phyloP scores from a whole-genome alignment of 2,888 invertebrate species.

The Xylophagus ater region DNA sequence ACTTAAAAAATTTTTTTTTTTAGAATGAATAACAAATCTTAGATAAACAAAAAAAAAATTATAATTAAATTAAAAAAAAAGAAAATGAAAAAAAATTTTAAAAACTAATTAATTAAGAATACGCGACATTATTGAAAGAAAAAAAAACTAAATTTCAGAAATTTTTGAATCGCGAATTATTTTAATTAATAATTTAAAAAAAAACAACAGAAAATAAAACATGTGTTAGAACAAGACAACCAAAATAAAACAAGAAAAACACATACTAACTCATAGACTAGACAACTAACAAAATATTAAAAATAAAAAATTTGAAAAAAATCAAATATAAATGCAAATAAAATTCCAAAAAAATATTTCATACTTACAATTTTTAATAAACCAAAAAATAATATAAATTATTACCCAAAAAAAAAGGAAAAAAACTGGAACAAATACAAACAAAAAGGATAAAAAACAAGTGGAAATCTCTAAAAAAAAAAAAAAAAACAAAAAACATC shows the following conservation, averaged over 20 bases:
- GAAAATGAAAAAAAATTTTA: constrained; percentile 17
- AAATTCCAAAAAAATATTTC: constrained; percentile 14
- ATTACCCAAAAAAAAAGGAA: constrained; percentile 15
- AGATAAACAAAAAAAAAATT: constrained; percentile 15
- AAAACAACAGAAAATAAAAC: constrained; percentile 15
- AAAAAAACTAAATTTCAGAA: constrained; percentile 12
- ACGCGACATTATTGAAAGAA: no score
- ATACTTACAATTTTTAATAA: constrained; percentile 16
- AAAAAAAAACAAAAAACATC: no score
- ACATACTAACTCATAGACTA: constrained; percentile 1
- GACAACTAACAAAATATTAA: constrained; percentile 9
- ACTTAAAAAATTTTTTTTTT: neutral
- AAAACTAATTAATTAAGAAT: constrained; percentile 18
- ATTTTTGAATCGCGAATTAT: no score
- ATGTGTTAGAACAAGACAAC: constrained; percentile 10
- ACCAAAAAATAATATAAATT: constrained; percentile 16
- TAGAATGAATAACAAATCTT: neutral
- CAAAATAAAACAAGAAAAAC: constrained; percentile 4
- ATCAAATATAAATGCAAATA: constrained; percentile 19
- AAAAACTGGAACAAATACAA: constrained; percentile 13
- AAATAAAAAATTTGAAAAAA: constrained; percentile 17
- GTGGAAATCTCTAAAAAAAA: constrained; percentile 14
- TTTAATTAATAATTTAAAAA: constrained; percentile 16
- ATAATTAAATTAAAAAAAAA: constrained; percentile 21
- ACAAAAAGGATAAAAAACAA: constrained; percentile 6